Evolutionary conservation across 2,888 invertebrate genomes (phyloP).

Genomic region (Sclerodermus sp.): DNA sequence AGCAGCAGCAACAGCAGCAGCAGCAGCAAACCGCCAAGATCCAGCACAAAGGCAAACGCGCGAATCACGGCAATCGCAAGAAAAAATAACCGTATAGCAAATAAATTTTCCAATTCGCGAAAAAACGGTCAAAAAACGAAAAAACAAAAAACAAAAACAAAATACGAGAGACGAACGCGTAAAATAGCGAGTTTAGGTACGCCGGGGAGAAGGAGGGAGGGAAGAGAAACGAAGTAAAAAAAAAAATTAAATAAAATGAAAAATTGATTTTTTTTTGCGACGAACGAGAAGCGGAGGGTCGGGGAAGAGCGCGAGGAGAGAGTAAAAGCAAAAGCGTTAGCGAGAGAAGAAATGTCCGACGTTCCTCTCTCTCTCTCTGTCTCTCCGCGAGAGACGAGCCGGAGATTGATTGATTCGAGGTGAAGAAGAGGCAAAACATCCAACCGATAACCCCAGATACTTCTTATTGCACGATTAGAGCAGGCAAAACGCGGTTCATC

Average conservation of each 20-base stretch:
- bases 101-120: background rate
- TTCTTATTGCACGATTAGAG: too few relatives aligned
- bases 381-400: background rate
- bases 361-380: too few relatives aligned
- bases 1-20: conserved; percentile 1
- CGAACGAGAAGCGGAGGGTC: too few relatives aligned
- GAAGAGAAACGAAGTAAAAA: too few relatives aligned
- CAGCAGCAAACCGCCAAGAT: background rate
- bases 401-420: background rate
- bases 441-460: too few relatives aligned
- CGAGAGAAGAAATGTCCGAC: too few relatives aligned
- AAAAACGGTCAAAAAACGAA: background rate
- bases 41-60: conserved; percentile 21
- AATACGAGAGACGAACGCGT: background rate
- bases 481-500: too few relatives aligned
- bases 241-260: too few relatives aligned
- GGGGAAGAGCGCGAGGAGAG: too few relatives aligned
- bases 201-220: background rate
- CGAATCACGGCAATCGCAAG: conserved; percentile 28
- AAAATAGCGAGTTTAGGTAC: background rate
- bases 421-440: too few relatives aligned
- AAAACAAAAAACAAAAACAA: background rate
- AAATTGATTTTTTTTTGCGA: too few relatives aligned
- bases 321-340: too few relatives aligned
- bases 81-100: conserved; percentile 31